phyloP scores from a whole-genome alignment of 2,888 invertebrate genomes.

The Mellilla xanthometata region DNA sequence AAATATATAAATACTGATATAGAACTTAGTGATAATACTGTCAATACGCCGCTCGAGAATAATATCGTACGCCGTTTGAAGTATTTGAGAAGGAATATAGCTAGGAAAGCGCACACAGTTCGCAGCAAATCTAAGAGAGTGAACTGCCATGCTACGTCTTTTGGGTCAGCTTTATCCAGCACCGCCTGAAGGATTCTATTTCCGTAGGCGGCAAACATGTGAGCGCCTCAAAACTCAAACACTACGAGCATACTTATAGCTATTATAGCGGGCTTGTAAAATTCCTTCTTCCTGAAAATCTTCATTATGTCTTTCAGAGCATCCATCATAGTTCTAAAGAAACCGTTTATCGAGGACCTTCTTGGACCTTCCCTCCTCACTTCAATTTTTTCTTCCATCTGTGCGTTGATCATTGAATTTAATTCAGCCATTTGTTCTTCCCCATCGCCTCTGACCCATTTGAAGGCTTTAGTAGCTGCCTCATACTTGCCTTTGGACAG shows the following conservation, averaged over 20 bases:
- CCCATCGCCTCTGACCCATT: constrained; percentile 82
- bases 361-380: constrained; percentile 42
- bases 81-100: constrained; percentile 69
- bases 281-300: constrained; percentile 73
- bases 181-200: constrained; percentile 69
- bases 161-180: constrained; percentile 55
- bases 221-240: constrained; percentile 74
- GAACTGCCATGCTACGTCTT: constrained; percentile 80
- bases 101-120: constrained; percentile 83
- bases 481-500: constrained; percentile 81
- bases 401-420: constrained; percentile 65
- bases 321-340: constrained; percentile 49
- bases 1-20: constrained; percentile 69
- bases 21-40: constrained; percentile 59
- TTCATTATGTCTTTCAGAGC: constrained; percentile 54
- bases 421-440: constrained; percentile 67
- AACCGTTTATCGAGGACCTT: constrained; percentile 42
- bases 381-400: constrained; percentile 54
- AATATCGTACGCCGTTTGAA: constrained; percentile 65
- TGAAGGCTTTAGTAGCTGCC: constrained; percentile 83
- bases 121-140: constrained; percentile 85
- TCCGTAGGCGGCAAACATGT: constrained; percentile 74
- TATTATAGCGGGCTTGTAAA: constrained; percentile 71
- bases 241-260: constrained; percentile 74
- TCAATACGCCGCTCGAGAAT: constrained; percentile 66